These are phyloP conservation scores for Pseudococcus longispinus DNA, from an alignment of 2,888 invertebrate genomes.

Conservation along the genomic window DNA sequence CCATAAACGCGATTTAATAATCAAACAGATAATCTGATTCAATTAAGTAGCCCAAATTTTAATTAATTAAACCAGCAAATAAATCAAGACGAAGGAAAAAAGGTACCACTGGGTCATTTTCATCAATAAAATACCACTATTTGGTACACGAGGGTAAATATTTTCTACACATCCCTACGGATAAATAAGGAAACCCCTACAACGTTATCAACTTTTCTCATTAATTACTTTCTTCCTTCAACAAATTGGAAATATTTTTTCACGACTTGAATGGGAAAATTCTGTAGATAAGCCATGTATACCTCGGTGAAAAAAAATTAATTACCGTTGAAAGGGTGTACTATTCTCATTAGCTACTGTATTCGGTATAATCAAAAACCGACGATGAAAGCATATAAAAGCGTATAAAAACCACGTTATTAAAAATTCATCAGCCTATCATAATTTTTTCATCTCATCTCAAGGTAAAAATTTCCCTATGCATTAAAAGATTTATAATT, in stretches of 20 bases:
- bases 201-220: not conserved
- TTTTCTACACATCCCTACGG: not conserved
- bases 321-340: not conserved
- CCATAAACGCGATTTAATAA: not conserved
- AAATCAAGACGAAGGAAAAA: not conserved
- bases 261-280: not conserved
- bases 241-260: not conserved
- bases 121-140: not conserved
- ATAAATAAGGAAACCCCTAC: not conserved
- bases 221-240: not conserved
- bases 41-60: not conserved
- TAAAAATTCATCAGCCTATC: not conserved
- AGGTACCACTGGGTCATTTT: not conserved
- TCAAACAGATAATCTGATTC: not conserved
- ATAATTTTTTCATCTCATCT: not conserved
- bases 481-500: not conserved
- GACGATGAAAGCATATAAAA: not conserved
- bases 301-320: not conserved
- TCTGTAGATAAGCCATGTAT: not conserved
- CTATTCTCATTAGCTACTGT: not conserved
- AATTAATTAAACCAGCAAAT: not conserved
- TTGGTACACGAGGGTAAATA: not conserved
- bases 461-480: not conserved
- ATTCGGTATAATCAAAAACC: not conserved
- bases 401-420: not conserved